Base-by-base conservation (phyloP, 2,113 vertebrate genomes). In the Brachirus orientalis region DNA sequence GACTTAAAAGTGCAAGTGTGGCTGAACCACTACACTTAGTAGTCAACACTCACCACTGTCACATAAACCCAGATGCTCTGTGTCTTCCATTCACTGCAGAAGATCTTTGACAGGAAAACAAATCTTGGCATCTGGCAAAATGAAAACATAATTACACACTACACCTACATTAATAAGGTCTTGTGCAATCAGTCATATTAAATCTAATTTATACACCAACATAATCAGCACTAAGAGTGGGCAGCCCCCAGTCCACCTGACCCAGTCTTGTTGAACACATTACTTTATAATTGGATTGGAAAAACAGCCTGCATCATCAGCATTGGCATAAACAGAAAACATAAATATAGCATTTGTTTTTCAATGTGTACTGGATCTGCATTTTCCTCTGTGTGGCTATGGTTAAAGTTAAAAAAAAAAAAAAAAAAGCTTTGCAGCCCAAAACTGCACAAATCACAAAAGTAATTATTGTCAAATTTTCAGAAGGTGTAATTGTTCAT, bases 221-320 rank as follows among this genome's bases (percentile, higher is more conserved):
- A 10, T 41, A 28, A 51, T 28, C 20, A 12, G 7, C 51, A 53
- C 7, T 35, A 8, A n/a, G 51, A 35, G 51, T 53, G 51, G 51
- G n/a, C 51, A 5, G 28, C 48, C 48, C 28, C 12, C 48, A 28
- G 8, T 37, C 52, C 52, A 54, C 13, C 53, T 40, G 53, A 55
- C 36, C 53, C 35, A 4, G 38, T 55, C 53, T 19, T 13, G n/a
- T 37, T 38, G 10, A 55, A 55, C 53, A 18, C 53, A 19, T 38
- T 55, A 40, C 36, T 55, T 55, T 38, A 19, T 55, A 55, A 55
- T 55, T 55, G 53, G 36, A 55, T 37, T 55, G 35, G 13, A 17
- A 11, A 55, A 38, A 38, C 53, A 17, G 53, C n/a, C 35, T 37
- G 53, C 53, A 12, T 55, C 53, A 55, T 55, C 11, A 35, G 50